phyloP scores from a whole-genome alignment of 2,888 invertebrate species.

The Drosophila melanosoma region DNA sequence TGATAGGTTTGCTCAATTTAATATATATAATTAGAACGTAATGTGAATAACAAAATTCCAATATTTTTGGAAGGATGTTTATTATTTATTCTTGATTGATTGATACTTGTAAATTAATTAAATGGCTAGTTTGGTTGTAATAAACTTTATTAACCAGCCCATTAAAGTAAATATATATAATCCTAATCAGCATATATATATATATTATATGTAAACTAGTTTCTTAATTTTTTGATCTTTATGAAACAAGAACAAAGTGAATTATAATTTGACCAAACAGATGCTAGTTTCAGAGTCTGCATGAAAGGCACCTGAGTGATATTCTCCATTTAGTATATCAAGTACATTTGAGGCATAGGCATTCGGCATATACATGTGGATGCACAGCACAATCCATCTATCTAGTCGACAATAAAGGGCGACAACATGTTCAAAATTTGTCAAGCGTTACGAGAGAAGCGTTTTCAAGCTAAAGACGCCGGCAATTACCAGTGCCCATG shows the following conservation, averaged over 20 bases:
- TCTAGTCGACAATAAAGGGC: constrained; percentile 55
- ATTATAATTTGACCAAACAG: not conserved
- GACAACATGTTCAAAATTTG: constrained; percentile 80
- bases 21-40: not conserved
- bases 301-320: not conserved
- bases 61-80: not conserved
- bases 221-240: too few species aligned
- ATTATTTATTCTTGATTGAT: not conserved
- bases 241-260: not conserved
- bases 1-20: constrained; percentile 54
- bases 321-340: not conserved
- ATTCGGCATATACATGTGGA: not conserved
- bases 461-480: constrained; percentile 59
- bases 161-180: not conserved
- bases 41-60: not conserved
- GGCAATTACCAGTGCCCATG: constrained; percentile 73
- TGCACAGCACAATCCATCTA: constrained; percentile 24
- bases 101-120: not conserved
- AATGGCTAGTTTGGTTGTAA: not conserved
- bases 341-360: not conserved
- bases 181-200: not conserved
- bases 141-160: not conserved
- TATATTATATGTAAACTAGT: not conserved
- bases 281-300: not conserved
- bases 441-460: constrained; percentile 83